These are phyloP conservation scores for Athene noctua DNA, from an alignment of 2,113 vertebrate genomes.

Conservation along the genomic window DNA sequence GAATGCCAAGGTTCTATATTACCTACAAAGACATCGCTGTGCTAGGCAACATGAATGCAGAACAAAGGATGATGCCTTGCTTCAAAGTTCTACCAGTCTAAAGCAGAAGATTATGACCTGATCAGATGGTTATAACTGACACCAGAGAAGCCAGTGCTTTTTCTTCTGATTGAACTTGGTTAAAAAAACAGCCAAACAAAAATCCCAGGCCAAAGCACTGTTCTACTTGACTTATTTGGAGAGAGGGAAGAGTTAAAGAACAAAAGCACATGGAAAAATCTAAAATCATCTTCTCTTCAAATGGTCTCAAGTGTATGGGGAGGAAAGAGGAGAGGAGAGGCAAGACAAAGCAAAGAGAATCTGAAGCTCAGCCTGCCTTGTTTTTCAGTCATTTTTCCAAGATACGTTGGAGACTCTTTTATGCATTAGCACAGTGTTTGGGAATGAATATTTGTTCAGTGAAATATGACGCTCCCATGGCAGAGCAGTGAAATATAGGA, in stretches of 20 bases:
- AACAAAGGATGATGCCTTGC: not conserved
- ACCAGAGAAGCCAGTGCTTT: not conserved
- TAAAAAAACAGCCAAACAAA: not conserved
- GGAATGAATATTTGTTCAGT: conserved; percentile 58
- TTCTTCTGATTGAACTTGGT: not conserved
- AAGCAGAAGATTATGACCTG: not conserved
- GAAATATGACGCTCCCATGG: conserved; percentile 45
- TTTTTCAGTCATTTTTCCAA: conserved; percentile 20
- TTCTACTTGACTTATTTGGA: not conserved
- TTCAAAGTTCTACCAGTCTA: not conserved
- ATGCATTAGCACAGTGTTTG: conserved; percentile 31
- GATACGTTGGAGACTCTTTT: conserved; percentile 12
- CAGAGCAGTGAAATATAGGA: conserved; percentile 56
- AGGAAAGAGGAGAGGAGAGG: not conserved
- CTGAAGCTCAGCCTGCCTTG: not conserved
- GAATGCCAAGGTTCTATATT: not conserved
- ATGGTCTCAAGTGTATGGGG: not conserved
- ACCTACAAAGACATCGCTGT: not conserved
- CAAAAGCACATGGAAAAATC: not conserved
- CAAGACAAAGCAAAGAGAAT: not conserved
- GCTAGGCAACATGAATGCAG: not conserved
- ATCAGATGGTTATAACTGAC: not conserved
- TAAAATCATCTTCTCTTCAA: not conserved
- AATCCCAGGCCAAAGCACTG: not conserved
- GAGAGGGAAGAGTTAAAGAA: not conserved